phyloP scores from a whole-genome alignment of 1,140 invertebrate genomes.

The Drosophila equinoxialis region DNA sequence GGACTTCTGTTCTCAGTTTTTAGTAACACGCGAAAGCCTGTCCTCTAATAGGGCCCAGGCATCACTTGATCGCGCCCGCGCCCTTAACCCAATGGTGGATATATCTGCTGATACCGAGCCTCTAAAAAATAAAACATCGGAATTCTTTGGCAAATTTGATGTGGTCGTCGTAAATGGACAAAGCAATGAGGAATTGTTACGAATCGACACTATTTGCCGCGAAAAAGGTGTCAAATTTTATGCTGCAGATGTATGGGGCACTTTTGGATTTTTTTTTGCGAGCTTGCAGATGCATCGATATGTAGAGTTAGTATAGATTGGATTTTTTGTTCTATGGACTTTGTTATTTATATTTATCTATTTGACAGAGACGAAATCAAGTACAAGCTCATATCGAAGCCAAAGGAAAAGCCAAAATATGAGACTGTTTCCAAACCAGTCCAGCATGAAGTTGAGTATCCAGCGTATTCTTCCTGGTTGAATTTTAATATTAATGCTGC shows the following conservation, averaged over 20 bases:
- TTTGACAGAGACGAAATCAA: constrained; percentile 84
- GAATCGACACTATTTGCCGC: constrained; percentile 92
- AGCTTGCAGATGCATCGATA: constrained; percentile 94
- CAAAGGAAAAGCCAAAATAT: constrained; percentile 84
- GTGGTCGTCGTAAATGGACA: constrained; percentile 93
- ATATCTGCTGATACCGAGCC: constrained; percentile 88
- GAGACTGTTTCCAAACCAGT: constrained; percentile 84
- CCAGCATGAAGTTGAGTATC: constrained; percentile 85
- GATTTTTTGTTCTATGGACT: not conserved
- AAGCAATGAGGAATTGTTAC: constrained; percentile 87
- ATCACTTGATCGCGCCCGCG: constrained; percentile 89
- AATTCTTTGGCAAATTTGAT: constrained; percentile 92
- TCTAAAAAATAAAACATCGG: constrained; percentile 86
- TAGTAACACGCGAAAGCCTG: constrained; percentile 87
- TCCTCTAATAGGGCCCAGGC: constrained; percentile 92
- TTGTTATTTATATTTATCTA: not conserved
- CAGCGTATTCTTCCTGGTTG: constrained; percentile 88
- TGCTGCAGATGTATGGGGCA: constrained; percentile 96
- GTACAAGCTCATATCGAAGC: constrained; percentile 85
- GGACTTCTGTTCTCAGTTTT: constrained; percentile 92
- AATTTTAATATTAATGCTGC: constrained; percentile 85
- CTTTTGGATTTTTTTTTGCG: constrained; percentile 95
- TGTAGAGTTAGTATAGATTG: constrained; percentile 88
- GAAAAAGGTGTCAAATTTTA: constrained; percentile 93
- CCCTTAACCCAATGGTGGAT: constrained; percentile 96